phyloP scores from a whole-genome alignment of 2,797 vertebrate genomes.

The Pempheris klunzingeri region DNA sequence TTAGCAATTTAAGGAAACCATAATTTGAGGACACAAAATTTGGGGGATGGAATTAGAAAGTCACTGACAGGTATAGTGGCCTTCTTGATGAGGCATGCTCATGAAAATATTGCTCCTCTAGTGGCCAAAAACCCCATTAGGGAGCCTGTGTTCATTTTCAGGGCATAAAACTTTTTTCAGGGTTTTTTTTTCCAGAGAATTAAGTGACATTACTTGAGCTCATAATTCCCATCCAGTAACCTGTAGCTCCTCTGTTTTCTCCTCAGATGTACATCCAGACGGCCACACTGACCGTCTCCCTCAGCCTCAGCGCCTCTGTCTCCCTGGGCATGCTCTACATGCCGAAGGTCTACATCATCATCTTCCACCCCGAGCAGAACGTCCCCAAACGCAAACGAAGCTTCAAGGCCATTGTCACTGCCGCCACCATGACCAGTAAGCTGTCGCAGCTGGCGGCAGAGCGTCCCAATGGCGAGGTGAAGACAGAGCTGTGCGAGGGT shows the following conservation, averaged over 20 bases:
- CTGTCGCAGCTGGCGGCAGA: slow-evolving; percentile 94
- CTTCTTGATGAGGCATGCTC: background rate
- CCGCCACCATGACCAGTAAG: slow-evolving; percentile 96
- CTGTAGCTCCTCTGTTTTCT: background rate
- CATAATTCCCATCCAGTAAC: background rate
- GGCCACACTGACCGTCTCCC: slow-evolving; percentile 96
- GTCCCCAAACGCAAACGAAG: slow-evolving; percentile 97
- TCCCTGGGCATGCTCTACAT: slow-evolving; percentile 98
- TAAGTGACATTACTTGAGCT: background rate
- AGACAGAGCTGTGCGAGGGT: slow-evolving; percentile 96
- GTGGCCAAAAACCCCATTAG: background rate
- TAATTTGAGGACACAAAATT: background rate
- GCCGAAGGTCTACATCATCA: slow-evolving; percentile 98
- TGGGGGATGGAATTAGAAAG: background rate
- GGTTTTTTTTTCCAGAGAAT: background rate
- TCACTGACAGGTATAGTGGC: background rate
- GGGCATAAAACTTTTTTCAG: no score
- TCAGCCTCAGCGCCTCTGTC: slow-evolving; percentile 98
- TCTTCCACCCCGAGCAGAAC: slow-evolving; percentile 97
- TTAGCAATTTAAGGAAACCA: background rate
- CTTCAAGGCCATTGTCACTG: slow-evolving; percentile 99
- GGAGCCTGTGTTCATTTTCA: no score
- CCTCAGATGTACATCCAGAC: slow-evolving; percentile 99
- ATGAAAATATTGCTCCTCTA: background rate
- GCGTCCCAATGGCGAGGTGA: slow-evolving; percentile 96